Evolutionary conservation across 1,140 invertebrate genomes (phyloP).

Genomic region (Drosophila pectinifera): DNA sequence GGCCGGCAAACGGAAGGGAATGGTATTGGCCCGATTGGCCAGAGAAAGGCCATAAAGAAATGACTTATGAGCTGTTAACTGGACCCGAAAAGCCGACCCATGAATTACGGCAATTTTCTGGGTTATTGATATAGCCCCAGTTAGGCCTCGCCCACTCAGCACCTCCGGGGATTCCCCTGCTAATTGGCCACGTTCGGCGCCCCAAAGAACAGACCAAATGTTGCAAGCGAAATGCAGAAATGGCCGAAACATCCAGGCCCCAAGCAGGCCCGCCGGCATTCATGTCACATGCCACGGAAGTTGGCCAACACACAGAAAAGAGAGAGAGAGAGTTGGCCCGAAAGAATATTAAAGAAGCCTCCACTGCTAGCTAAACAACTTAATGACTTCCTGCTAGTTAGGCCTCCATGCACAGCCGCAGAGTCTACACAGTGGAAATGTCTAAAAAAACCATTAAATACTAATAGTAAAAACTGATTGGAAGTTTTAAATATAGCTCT

Average conservation of each 20-base stretch:
- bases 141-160: neutral
- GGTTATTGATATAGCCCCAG: slow-evolving; percentile 28
- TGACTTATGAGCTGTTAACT: slow-evolving; percentile 62
- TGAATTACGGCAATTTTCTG: slow-evolving; percentile 40
- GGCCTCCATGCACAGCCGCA: slow-evolving; percentile 53
- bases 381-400: slow-evolving; percentile 82
- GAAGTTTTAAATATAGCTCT: no score
- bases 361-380: slow-evolving; percentile 70
- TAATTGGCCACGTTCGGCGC: slow-evolving; percentile 35
- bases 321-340: neutral
- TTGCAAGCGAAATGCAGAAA: slow-evolving; percentile 32
- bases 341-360: slow-evolving; percentile 45
- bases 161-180: slow-evolving; percentile 4
- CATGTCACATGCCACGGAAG: slow-evolving; percentile 47
- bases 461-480: neutral
- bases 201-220: neutral
- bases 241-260: slow-evolving; percentile 1
- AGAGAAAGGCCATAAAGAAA: slow-evolving; percentile 43
- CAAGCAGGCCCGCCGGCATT: slow-evolving; percentile 10
- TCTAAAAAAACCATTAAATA: neutral
- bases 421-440: neutral
- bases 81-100: slow-evolving; percentile 37
- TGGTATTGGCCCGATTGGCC: slow-evolving; percentile 11
- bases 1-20: slow-evolving; percentile 5
- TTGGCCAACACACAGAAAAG: slow-evolving; percentile 10